Evolutionary conservation across 2,113 vertebrate species (phyloP), one percentile per base, ranked within the genome.

Genomic region (Cottus gobio): DNA sequence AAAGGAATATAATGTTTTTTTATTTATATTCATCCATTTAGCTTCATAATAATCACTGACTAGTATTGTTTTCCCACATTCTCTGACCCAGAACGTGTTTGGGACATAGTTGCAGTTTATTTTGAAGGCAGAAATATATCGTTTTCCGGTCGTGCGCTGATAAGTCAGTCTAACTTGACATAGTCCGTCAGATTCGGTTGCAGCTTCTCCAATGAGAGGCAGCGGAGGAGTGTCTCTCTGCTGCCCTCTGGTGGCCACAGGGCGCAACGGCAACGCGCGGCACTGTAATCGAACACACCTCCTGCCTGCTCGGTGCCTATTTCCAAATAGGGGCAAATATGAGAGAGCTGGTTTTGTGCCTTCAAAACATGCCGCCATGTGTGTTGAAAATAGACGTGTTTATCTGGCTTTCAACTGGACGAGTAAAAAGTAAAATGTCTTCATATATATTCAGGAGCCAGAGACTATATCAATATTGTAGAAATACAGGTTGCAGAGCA

Each of bases 241-340:
- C 2, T 61, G 89, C 88, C 82, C 89, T 86, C 92, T 80, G 31
- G 42, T 67, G 93, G 86, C 44, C 36, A n/a, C 0, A n/a, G 5
- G 0, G 57, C 8, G 9, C 7, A 69, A 46, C 42, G 22, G 62
- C 88, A 44, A 3, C 42, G 83, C 71, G 89, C 84, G 71, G 69
- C n/a, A 71, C 77, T 63, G 79, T 54, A 75, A 77, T 28, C 37
- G n/a, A 46, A 74, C 88, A 34, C 80, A 78, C 85, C 69, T 63
- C 86, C 69, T 79, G 76, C 54, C n/a, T 52, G 66, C 79, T 67
- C 61, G 34, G 57, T 54, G 70, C 68, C 54, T 56, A 87, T 81
- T 86, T 92, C 92, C 91, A 93, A 92, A 93, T 93, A 93, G 90
- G 93, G 92, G 85, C 89, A 92, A 92, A 89, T 81, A 90, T 89